These are phyloP conservation scores for Hetaerina titia DNA, from an alignment of 2,888 invertebrate genomes.

Conservation along the genomic window DNA sequence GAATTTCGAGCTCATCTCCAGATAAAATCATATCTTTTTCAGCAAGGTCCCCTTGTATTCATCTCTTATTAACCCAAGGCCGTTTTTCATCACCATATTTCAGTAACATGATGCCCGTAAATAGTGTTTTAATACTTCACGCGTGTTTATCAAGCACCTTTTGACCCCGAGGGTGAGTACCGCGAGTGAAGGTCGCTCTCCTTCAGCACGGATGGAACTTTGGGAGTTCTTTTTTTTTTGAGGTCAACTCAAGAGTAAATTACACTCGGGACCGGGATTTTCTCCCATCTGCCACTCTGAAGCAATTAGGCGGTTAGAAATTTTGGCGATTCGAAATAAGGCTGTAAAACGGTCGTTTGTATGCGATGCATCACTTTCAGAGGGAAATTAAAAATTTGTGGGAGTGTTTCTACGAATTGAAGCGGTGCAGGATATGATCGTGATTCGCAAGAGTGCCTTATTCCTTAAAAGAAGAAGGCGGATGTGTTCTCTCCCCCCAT, in stretches of 20 bases:
- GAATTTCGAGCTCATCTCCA: no score
- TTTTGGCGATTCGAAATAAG: not conserved
- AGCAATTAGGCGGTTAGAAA: not conserved
- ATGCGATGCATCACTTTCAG: not conserved
- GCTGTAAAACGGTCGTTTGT: not conserved
- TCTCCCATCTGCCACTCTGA: not conserved
- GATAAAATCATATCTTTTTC: not conserved
- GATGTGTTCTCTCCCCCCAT: not conserved
- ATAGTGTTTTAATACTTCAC: not conserved
- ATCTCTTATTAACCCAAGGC: conserved; percentile 35
- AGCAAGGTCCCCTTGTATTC: not conserved
- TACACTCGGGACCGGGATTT: not conserved
- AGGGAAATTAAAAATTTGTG: not conserved
- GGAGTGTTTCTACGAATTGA: not conserved
- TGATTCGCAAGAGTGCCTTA: not conserved
- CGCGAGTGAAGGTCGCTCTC: not conserved
- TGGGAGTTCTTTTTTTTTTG: not conserved
- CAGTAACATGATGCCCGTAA: conserved; percentile 28
- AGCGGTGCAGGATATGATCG: not conserved
- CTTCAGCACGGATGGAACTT: conserved; percentile 4
- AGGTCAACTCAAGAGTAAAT: conserved; percentile 19
- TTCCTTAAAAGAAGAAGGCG: not conserved
- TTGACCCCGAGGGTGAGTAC: conserved; percentile 28
- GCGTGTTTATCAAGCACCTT: not conserved
- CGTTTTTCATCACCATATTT: conserved; percentile 32